A percentile compares a stretch with the other conserved stretches of the same genome.
These are phyloP conservation scores for Phragmatobia fuliginosa DNA, from an alignment of 2,888 invertebrate species.

Conservation along the genomic window DNA sequence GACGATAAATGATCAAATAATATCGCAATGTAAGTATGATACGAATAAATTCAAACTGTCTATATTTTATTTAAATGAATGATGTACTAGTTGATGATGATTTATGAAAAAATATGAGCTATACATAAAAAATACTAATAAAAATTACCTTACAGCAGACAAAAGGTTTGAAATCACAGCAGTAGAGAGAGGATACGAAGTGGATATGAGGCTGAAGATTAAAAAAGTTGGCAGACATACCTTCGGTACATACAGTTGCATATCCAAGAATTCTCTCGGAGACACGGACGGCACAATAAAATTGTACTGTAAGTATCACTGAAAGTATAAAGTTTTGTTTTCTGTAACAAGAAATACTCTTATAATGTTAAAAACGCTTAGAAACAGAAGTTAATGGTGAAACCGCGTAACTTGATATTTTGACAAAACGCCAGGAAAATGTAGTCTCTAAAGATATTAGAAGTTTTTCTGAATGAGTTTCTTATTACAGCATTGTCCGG, in stretches of 20 bases:
- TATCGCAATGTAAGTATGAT: constrained; percentile 87
- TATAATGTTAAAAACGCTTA: constrained; percentile 51
- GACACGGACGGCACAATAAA: constrained; percentile 91
- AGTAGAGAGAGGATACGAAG: constrained; percentile 89
- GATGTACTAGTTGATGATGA: no score
- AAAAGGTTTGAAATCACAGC: constrained; percentile 84
- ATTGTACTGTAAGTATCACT: constrained; percentile 88
- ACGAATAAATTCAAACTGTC: constrained; percentile 7
- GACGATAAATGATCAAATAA: constrained; percentile 90
- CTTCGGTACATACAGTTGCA: constrained; percentile 90
- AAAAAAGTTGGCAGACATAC: constrained; percentile 87
- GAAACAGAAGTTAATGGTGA: constrained; percentile 64
- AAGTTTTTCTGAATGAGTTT: constrained; percentile 50
- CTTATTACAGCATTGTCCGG: constrained; percentile 78
- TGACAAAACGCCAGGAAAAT: constrained; percentile 40
- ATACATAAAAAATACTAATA: constrained; percentile 19
- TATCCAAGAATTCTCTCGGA: constrained; percentile 91
- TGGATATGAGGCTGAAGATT: constrained; percentile 90
- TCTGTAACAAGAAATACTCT: constrained; percentile 38
- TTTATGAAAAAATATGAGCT: no score
- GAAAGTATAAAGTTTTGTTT: constrained; percentile 30
- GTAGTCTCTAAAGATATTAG: constrained; percentile 48
- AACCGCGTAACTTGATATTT: constrained; percentile 69
- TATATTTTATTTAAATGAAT: constrained; percentile 14
- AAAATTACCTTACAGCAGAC: constrained; percentile 69